Conservation (phyloP, 2,888 invertebrate genomes). For the Eristalis arbustorum region DNA sequence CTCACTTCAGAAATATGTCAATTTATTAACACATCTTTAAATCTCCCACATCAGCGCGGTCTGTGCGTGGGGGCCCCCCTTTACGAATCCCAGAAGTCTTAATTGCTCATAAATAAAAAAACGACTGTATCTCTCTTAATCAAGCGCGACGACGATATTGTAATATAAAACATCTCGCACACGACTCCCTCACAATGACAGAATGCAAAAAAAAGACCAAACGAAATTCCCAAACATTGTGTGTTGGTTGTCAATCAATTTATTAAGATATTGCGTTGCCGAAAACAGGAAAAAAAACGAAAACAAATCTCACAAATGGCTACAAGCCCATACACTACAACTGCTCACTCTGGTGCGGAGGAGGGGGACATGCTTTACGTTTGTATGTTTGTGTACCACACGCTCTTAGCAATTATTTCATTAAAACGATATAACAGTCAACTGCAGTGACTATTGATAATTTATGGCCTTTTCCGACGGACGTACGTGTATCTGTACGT, state of each 20-base stretch:
- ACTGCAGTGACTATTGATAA: slow-evolving; percentile 72
- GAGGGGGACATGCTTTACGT: not conserved
- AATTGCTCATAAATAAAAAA: slow-evolving; percentile 53
- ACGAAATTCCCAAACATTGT: slow-evolving; percentile 53
- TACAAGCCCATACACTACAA: slow-evolving; percentile 20
- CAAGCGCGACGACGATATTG: slow-evolving; percentile 55
- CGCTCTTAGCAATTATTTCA: slow-evolving; percentile 73
- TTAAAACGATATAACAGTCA: slow-evolving; percentile 74
- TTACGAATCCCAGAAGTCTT: slow-evolving; percentile 31
- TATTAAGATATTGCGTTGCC: slow-evolving; percentile 71
- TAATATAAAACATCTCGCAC: slow-evolving; percentile 47
- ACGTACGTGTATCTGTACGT: slow-evolving; percentile 49
- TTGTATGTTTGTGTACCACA: slow-evolving; percentile 40
- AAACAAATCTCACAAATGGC: slow-evolving; percentile 37
- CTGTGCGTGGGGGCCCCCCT: not conserved
- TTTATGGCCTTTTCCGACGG: slow-evolving; percentile 71
- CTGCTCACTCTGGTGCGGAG: not conserved
- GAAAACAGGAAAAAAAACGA: slow-evolving; percentile 32
- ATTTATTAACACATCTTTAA: slow-evolving; percentile 58
- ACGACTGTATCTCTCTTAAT: slow-evolving; percentile 60
- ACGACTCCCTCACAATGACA: slow-evolving; percentile 30
- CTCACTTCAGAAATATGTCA: slow-evolving; percentile 66
- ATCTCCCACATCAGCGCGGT: slow-evolving; percentile 41
- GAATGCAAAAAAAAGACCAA: slow-evolving; percentile 33
- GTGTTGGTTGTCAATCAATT: slow-evolving; percentile 72